These are phyloP conservation scores for Pangasius djambal DNA, from an alignment of 2,797 vertebrate species.

Conservation along the genomic window DNA sequence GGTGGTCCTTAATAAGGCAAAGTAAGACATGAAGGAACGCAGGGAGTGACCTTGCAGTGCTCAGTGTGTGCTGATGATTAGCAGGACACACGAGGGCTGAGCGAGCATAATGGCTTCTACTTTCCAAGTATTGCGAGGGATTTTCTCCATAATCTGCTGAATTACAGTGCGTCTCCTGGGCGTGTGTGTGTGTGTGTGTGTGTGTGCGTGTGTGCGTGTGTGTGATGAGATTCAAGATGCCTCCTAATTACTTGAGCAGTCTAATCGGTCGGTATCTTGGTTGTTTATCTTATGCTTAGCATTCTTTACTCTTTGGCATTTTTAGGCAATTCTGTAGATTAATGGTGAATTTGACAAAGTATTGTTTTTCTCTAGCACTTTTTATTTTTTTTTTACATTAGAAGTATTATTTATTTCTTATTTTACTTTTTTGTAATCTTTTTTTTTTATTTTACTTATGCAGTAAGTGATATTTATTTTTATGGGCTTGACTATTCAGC, in stretches of 20 bases:
- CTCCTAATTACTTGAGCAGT: conserved; percentile 20
- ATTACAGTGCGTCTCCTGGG: conserved; percentile 31
- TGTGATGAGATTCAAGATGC: conserved; percentile 31
- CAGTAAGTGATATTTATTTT: not conserved
- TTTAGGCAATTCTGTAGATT: not conserved
- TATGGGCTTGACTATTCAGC: not conserved
- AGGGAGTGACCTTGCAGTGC: not conserved
- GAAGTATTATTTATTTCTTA: not conserved
- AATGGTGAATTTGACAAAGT: not conserved
- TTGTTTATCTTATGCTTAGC: conserved; percentile 19
- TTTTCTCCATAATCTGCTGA: conserved; percentile 35
- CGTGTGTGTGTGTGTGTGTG: not conserved
- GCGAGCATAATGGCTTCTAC: conserved; percentile 29
- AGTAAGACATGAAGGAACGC: not conserved
- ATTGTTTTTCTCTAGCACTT: no score
- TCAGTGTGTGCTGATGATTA: conserved; percentile 2
- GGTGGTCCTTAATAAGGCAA: not conserved
- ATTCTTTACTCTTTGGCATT: no score
- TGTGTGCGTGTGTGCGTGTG: not conserved
- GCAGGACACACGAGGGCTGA: not conserved
- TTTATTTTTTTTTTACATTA: not conserved
- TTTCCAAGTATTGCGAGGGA: conserved; percentile 41
- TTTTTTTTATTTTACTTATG: not conserved
- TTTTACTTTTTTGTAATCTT: not conserved
- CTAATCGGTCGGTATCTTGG: not conserved